Evolutionary conservation across 1,140 invertebrate species (phyloP).

Genomic region (Tetramorium parvispinum): DNA sequence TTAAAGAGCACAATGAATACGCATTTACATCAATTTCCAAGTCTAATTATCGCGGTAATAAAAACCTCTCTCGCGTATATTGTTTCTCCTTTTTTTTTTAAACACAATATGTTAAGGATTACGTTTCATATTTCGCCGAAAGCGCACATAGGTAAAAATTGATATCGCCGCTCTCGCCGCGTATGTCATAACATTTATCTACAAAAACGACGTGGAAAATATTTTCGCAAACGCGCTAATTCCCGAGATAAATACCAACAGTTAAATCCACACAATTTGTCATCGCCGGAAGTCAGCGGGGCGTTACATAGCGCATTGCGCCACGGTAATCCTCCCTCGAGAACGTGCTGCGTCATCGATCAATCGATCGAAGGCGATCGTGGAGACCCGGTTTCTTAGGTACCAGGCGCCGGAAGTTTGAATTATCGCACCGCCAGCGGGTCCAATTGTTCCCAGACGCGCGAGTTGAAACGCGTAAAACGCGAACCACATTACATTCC

Average conservation of each 20-base stretch:
- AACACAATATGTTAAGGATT: conserved; percentile 26
- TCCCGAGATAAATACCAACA: conserved; percentile 55
- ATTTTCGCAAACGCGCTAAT: conserved; percentile 54
- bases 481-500: conserved; percentile 56
- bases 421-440: not conserved
- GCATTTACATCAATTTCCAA: conserved; percentile 16
- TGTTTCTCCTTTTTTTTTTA: not conserved
- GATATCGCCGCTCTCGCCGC: conserved; percentile 7
- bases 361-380: conserved; percentile 35
- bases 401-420: conserved; percentile 13
- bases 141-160: conserved; percentile 11
- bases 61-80: not conserved
- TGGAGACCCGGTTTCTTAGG: conserved; percentile 40
- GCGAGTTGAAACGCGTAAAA: conserved; percentile 59
- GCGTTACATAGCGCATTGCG: not conserved
- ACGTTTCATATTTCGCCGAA: conserved; percentile 11
- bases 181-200: conserved; percentile 46
- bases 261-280: conserved; percentile 51
- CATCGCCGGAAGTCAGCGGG: conserved; percentile 18
- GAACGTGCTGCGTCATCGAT: not conserved
- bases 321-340: conserved; percentile 7
- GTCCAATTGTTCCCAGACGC: conserved; percentile 70
- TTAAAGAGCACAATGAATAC: conserved; percentile 17
- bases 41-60: not conserved
- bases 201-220: conserved; percentile 31